Base-by-base conservation (phyloP, 1,140 invertebrate genomes). In the Drosophila orosa region DNA sequence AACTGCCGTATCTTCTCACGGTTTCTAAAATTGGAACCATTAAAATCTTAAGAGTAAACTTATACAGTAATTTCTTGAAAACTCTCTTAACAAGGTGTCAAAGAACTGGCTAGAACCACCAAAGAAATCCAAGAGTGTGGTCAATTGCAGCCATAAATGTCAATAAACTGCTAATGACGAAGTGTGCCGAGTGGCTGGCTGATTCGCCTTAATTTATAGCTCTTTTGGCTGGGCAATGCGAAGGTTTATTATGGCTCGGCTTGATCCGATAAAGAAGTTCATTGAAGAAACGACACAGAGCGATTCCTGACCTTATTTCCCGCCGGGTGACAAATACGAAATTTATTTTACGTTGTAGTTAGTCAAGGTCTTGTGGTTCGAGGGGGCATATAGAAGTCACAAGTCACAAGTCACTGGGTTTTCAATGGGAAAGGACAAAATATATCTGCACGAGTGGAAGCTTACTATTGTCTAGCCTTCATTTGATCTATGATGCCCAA, bases 211-310 rank as follows among this genome's bases (percentile, higher is more conserved):
- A 25, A 63, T 39, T 40, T 40, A 63, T 33, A 13, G 42, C 59
- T 39, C 17, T 31, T 25, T n/a, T 13, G 10, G 35, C 37, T 52
- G 62, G 17, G n/a, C 65, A 67, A 68, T 33, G 24, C 7, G 25
- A 52, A 52, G 61, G 27, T 54, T 68, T 48, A 71, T 48, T n/a
- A 10, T 24, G 19, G 22, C 27, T 13, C 29, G 25, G 10, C 42
- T 27, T 39, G 13, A 27, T 22, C 22, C 35, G 50, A 71, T 71
- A 58, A 71, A 15, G 25, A 47, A 37, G 50, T 69, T 71, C 65
- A 71, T 69, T 71, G 50, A 58, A 37, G 31, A 45, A 68, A 19
- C 17, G 19, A 15, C 22, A 69, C 50, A 69, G 69, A 40, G 50
- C 33, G n/a, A 40, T 37, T 39, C 60, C 17, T 47, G 40, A 17